Evolutionary conservation across 2,888 invertebrate species (phyloP).

Genomic region (Drosophila eohydei): DNA sequence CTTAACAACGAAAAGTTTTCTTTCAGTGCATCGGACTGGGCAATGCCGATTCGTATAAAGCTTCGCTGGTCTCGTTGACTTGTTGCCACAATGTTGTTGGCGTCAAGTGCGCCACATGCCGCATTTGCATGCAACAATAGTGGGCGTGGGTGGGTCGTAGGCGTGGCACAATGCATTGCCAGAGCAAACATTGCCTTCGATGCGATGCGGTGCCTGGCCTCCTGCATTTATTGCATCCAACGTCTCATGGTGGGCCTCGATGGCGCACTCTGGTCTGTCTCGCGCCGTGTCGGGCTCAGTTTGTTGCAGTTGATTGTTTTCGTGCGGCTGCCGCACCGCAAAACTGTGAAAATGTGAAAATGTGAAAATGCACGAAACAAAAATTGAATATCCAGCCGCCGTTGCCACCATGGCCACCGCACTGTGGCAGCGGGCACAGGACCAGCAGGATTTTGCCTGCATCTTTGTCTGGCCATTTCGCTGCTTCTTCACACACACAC

Average conservation of each 20-base stretch:
- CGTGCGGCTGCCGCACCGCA: constrained; percentile 69
- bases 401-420: constrained; percentile 17
- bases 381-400: constrained; percentile 56
- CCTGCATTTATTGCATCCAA: constrained; percentile 58
- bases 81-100: constrained; percentile 66
- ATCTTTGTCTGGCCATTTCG: constrained; percentile 30
- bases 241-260: constrained; percentile 32
- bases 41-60: constrained; percentile 19
- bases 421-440: constrained; percentile 17
- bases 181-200: constrained; percentile 52
- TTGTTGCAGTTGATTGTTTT: constrained; percentile 71
- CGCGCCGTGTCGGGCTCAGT: constrained; percentile 47
- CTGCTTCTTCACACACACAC: constrained; percentile 2
- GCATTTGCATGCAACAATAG: constrained; percentile 74
- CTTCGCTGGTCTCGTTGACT: constrained; percentile 40
- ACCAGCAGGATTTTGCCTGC: constrained; percentile 30
- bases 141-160: constrained; percentile 23
- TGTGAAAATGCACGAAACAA: constrained; percentile 69
- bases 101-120: constrained; percentile 57
- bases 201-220: constrained; percentile 4
- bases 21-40: constrained; percentile 17
- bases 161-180: constrained; percentile 36
- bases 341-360: constrained; percentile 66
- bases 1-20: background rate
- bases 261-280: constrained; percentile 12